These are phyloP conservation scores for Aptenodytes patagonicus DNA, from an alignment of 2,113 vertebrate genomes.

Conservation along the genomic window DNA sequence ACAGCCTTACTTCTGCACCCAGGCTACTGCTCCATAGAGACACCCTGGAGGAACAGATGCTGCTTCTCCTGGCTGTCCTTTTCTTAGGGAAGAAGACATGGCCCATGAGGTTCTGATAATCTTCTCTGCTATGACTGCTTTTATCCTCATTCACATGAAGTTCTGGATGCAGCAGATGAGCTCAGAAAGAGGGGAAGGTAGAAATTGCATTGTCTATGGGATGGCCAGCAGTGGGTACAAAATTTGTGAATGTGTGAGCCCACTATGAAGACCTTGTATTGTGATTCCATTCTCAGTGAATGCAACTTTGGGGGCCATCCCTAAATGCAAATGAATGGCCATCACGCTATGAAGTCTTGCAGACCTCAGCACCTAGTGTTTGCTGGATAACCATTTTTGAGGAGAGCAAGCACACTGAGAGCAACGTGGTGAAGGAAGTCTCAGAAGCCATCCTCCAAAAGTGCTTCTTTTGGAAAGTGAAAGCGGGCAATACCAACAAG, in stretches of 20 bases:
- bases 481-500: not conserved
- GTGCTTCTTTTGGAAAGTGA: not conserved
- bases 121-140: not conserved
- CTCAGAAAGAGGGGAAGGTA: not conserved
- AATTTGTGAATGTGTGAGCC: not conserved
- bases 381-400: not conserved
- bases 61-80: not conserved
- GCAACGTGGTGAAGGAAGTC: not conserved
- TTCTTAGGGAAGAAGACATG: not conserved
- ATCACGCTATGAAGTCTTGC: not conserved
- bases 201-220: not conserved
- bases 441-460: not conserved
- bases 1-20: not conserved
- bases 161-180: not conserved
- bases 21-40: not conserved
- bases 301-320: not conserved
- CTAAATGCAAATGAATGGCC: not conserved
- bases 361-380: not conserved
- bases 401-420: not conserved
- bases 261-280: not conserved
- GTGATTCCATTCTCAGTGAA: not conserved
- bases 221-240: not conserved
- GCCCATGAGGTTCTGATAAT: not conserved
- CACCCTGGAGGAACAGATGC: not conserved
- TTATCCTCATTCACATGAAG: not conserved